Percentiles rank a stretch among this genome's conserved stretches.
These are phyloP conservation scores for Podarcis cretensis DNA, from an alignment of 2,113 vertebrate species.

Conservation along the genomic window DNA sequence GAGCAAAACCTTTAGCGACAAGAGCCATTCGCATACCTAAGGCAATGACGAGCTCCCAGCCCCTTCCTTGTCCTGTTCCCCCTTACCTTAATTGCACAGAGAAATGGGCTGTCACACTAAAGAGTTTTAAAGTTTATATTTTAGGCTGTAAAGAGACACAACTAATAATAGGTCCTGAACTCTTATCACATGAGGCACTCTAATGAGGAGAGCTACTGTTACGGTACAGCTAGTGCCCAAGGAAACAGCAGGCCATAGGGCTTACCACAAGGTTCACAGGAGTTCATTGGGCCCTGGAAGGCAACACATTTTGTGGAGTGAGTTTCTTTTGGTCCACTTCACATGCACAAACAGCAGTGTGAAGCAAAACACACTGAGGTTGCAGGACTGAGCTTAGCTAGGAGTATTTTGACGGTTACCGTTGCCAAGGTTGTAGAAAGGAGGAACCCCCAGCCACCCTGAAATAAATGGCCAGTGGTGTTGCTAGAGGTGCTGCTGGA, in stretches of 20 bases:
- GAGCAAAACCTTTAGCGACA: background rate
- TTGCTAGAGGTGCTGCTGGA: no score
- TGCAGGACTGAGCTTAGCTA: background rate
- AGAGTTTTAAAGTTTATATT: background rate
- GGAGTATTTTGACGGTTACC: no score
- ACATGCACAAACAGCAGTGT: background rate
- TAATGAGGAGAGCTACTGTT: background rate
- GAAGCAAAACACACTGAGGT: background rate
- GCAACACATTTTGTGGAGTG: background rate
- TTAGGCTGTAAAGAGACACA: slow-evolving; percentile 3
- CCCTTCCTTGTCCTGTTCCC: background rate
- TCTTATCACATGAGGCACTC: background rate
- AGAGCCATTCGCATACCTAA: background rate
- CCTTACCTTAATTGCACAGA: background rate
- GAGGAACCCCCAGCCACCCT: background rate
- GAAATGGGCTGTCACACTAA: background rate
- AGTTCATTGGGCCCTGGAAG: background rate
- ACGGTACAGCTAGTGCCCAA: accelerated
- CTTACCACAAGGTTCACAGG: background rate
- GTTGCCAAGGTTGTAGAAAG: background rate
- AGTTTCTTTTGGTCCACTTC: background rate
- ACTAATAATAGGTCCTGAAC: accelerated
- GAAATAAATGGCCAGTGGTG: background rate
- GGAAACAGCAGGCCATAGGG: background rate
- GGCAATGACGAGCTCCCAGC: background rate